phyloP scores from a whole-genome alignment of 1,140 invertebrate species.

The Eumaeus atala region DNA sequence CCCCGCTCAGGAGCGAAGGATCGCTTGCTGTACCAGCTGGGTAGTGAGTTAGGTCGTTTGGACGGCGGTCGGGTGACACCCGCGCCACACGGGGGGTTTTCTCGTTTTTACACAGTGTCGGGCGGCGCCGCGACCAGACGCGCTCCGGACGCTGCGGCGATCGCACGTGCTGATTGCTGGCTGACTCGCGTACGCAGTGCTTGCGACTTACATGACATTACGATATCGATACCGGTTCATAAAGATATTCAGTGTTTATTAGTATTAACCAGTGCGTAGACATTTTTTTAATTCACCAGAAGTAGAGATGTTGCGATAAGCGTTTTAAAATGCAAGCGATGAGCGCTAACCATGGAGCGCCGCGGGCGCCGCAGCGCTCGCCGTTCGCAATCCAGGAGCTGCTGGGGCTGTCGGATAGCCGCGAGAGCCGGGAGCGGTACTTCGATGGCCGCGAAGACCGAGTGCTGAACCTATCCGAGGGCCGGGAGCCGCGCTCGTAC shows the following conservation, averaged over 20 bases:
- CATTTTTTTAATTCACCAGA: background rate
- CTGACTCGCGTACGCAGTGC: slow-evolving; percentile 12
- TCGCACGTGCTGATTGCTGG: slow-evolving; percentile 41
- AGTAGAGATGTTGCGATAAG: slow-evolving; percentile 10
- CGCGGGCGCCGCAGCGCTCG: slow-evolving; percentile 83
- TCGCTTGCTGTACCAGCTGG: slow-evolving; percentile 25
- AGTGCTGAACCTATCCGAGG: slow-evolving; percentile 51
- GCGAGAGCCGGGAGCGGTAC: slow-evolving; percentile 46
- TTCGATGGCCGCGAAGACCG: slow-evolving; percentile 43
- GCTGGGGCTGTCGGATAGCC: slow-evolving; percentile 80
- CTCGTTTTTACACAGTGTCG: slow-evolving; percentile 42
- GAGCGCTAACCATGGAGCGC: slow-evolving; percentile 55
- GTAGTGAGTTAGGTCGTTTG: slow-evolving; percentile 39
- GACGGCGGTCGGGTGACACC: slow-evolving; percentile 26
- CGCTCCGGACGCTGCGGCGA: slow-evolving; percentile 53
- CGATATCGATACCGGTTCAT: background rate
- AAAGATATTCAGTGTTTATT: too few relatives aligned
- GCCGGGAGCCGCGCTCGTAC: slow-evolving; percentile 65
- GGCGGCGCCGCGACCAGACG: slow-evolving; percentile 50
- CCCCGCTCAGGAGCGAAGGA: slow-evolving; percentile 31
- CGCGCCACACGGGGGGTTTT: slow-evolving; percentile 36
- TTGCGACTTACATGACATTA: slow-evolving; percentile 21
- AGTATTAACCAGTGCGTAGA: background rate
- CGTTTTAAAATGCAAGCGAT: slow-evolving; percentile 55
- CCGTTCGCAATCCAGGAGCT: slow-evolving; percentile 95